Base-by-base conservation (phyloP, 2,797 vertebrate genomes). In the Anguilla anguilla region DNA sequence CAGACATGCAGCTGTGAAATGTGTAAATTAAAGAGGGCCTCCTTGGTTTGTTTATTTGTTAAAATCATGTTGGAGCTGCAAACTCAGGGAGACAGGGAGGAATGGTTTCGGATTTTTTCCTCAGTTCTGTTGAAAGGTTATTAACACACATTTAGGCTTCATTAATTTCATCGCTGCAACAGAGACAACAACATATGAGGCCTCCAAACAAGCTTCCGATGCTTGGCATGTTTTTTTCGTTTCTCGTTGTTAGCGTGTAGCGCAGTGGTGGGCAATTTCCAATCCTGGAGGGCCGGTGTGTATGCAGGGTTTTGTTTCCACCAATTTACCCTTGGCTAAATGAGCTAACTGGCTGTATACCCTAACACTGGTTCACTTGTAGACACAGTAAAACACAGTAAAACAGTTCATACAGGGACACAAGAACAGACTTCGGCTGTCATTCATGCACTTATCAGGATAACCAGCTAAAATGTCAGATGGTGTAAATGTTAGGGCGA, bases 1-100 rank as follows among this genome's bases (percentile, higher is more conserved):
- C 89, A 92, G 93, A 90, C 82, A 87, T 89, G 94, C 93, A 91
- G 93, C 93, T 91, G 91, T 91, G 89, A 89, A 92, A 91, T 90
- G 90, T 92, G 92, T 90, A 93, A 94, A 95, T 94, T 93, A 94
- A 93, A 91, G 46, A 64, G 83, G n/a, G 39, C 31, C 53, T 55
- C 84, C 51, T 89, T 64, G 82, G 88, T 51, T 61, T 82, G 86
- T 86, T 10, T 72, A 53, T 64, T 53, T 61, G 51, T 86, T 72
- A 49, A 72, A 39, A 57, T 86, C 39, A 43, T 25, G 35, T 82
- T 74, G 82, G 77, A 83, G 86, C 86, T 43, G 81, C 51, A 31
- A 85, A 67, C 86, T 83, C 51, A 83, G 69, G 74, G 49, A 53
- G 1, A 77, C 61, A 53, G 51, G 49, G 46, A 31, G 51, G 17